These are phyloP conservation scores for Autographa gamma DNA, from an alignment of 2,888 invertebrate genomes.

Conservation along the genomic window DNA sequence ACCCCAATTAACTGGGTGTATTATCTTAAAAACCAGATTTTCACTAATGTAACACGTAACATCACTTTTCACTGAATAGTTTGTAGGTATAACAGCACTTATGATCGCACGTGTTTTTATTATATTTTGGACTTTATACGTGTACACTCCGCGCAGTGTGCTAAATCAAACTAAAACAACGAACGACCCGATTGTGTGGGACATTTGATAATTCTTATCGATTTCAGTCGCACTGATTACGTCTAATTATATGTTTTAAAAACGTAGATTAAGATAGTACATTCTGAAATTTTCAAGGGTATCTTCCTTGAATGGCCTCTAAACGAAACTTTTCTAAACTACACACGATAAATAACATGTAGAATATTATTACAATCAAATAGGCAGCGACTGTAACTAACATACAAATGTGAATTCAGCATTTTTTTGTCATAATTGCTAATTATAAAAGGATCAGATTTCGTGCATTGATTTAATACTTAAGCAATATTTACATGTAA, in stretches of 20 bases:
- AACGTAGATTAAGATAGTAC: constrained; percentile 35
- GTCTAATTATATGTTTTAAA: constrained; percentile 51
- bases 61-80: constrained; percentile 31
- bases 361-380: background rate
- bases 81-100: constrained; percentile 25
- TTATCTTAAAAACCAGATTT: constrained; percentile 25
- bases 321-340: background rate
- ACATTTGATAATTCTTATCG: constrained; percentile 68
- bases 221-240: constrained; percentile 68
- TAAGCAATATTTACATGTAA: background rate
- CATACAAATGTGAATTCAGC: background rate
- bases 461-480: background rate
- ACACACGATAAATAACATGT: background rate
- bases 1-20: constrained; percentile 32
- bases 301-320: constrained; percentile 14
- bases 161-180: constrained; percentile 60
- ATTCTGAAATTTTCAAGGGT: constrained; percentile 17
- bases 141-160: constrained; percentile 46
- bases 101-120: constrained; percentile 30
- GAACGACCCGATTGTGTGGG: constrained; percentile 55
- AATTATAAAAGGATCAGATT: background rate
- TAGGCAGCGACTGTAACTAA: background rate
- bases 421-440: background rate
- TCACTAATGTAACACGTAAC: constrained; percentile 18
- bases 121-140: constrained; percentile 19